Conservation (phyloP, 2,797 vertebrate genomes). For the Xenops minutus region DNA sequence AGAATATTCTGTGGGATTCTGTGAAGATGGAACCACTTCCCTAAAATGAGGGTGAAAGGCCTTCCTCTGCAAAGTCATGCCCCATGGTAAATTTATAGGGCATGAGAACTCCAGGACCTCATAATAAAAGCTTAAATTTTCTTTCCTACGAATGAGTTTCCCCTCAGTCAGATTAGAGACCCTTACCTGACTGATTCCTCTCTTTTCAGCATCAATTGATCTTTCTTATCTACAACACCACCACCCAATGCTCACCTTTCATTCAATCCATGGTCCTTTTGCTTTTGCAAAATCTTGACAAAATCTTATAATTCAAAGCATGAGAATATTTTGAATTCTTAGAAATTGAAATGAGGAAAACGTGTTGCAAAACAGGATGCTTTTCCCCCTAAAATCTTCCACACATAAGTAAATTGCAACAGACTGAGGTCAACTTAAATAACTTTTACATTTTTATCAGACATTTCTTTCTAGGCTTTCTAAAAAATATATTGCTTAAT, state of each 20-base stretch:
- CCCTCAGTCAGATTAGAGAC: background rate
- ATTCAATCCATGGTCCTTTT: background rate
- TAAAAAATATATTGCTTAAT: background rate
- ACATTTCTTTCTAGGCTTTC: background rate
- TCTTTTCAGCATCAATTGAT: background rate
- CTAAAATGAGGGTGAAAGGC: background rate
- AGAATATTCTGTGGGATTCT: background rate
- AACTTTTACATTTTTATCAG: background rate
- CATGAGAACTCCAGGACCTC: background rate
- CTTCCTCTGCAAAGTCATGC: background rate
- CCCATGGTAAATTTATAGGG: background rate
- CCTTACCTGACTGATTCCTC: background rate
- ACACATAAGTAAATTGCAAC: background rate
- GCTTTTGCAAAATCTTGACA: background rate
- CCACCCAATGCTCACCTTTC: background rate
- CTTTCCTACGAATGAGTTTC: background rate
- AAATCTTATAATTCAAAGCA: background rate
- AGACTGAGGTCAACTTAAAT: background rate
- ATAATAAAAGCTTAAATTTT: background rate
- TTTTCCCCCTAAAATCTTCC: background rate
- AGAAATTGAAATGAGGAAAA: background rate
- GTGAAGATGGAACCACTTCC: background rate
- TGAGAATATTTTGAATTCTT: background rate
- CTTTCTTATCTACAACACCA: background rate
- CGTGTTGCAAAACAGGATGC: background rate